A percentile compares a stretch with the other conserved stretches of the same genome.
phyloP scores from a whole-genome alignment of 2,113 vertebrate species.

The Phodopus roborovskii region DNA sequence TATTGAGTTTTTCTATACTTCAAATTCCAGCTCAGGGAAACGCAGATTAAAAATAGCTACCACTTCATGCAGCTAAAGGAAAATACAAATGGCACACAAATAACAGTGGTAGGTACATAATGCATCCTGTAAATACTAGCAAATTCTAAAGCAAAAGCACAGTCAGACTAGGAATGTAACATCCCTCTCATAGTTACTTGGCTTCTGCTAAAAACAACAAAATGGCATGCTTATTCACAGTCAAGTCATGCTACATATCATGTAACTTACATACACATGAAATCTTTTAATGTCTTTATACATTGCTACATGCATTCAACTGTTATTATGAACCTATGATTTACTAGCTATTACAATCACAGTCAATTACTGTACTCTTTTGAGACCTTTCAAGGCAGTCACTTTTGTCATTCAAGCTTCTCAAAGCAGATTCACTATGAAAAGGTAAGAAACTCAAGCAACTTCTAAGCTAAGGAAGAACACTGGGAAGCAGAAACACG shows the following conservation, averaged over 20 bases:
- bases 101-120: constrained; percentile 39
- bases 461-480: constrained; percentile 43
- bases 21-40: constrained; percentile 57
- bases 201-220: constrained; percentile 23
- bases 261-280: not conserved
- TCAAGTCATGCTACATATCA: not conserved
- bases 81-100: not conserved
- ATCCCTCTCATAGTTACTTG: not conserved
- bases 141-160: constrained; percentile 40
- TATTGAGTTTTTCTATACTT: constrained; percentile 54
- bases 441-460: constrained; percentile 19
- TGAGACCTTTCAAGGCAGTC: constrained; percentile 23
- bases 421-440: constrained; percentile 46
- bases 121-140: not conserved
- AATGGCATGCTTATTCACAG: not conserved
- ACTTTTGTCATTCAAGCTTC: constrained; percentile 52
- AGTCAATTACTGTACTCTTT: constrained; percentile 22
- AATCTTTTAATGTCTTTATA: constrained; percentile 22
- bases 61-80: not conserved
- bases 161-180: not conserved
- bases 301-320: not conserved
- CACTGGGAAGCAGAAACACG: constrained; percentile 21
- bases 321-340: constrained; percentile 30
- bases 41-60: constrained; percentile 2
- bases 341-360: constrained; percentile 19